Conservation (phyloP, 1,140 invertebrate species). For the Melitaea cinxia region DNA sequence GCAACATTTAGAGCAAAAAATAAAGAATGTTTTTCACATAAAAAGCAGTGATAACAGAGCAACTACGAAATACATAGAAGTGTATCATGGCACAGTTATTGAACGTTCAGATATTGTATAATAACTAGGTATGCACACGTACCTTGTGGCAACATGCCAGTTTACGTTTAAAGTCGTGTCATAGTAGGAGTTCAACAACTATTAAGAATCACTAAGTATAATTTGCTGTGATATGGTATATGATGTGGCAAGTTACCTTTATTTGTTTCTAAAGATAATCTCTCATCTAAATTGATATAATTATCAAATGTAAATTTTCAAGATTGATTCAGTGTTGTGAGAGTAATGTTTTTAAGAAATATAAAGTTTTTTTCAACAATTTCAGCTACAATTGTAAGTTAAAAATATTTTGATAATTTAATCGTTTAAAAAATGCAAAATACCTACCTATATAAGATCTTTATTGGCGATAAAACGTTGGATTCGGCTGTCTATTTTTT, state of each 20-base stretch:
- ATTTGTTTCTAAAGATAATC: too few species aligned
- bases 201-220: not conserved
- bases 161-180: not conserved
- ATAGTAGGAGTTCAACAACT: not conserved
- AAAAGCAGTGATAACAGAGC: not conserved
- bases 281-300: too few species aligned
- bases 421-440: not conserved
- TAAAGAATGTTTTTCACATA: not conserved
- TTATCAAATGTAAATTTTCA: too few species aligned
- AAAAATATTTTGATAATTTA: not conserved
- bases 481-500: too few species aligned
- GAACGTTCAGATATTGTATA: not conserved
- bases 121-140: not conserved
- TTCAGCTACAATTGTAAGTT: too few species aligned
- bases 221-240: too few species aligned
- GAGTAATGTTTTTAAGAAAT: too few species aligned
- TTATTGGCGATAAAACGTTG: too few species aligned
- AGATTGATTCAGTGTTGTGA: too few species aligned
- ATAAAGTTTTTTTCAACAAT: too few species aligned
- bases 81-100: not conserved
- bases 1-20: not conserved
- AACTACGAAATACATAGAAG: not conserved
- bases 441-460: too few species aligned
- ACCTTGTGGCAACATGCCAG: conserved; percentile 2
- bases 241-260: too few species aligned